Base-by-base conservation (phyloP, 1,140 invertebrate species). In the Drosophila pallidifrons region DNA sequence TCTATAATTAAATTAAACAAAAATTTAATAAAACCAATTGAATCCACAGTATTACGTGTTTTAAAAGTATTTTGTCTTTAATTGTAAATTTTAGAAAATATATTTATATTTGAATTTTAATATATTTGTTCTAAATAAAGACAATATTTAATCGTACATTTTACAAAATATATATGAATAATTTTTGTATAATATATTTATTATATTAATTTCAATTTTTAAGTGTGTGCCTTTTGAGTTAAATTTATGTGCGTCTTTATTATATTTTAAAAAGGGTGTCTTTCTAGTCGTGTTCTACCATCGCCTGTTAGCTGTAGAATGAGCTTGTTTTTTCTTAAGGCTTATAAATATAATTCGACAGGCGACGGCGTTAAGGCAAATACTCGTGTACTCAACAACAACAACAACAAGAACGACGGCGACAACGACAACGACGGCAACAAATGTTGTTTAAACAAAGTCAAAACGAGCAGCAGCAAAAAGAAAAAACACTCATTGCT, bases 321-420 rank as follows among this genome's bases (percentile, higher is more conserved):
- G 20, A 38, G 28, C 43, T 66, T 65, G 38, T 15, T 61, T 15
- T 52, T 45, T 46, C 5, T 52, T 35, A 47, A 52, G 61, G 66
- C 82, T 86, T 85, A 81, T 85, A 86, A 85, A 81, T 78, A 85
- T 85, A 85, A 85, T 85, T 85, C 78, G 82, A 75, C 82, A 81
- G 81, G 63, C 77, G 67, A 77, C 63, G 57, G 52, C 41, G 64
- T 74, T 68, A 75, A 80, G 81, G 61, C 65, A 76, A 80, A 83
- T 74, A 69, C 57, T 54, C 68, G 77, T 82, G 77, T 81, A 77
- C 77, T 59, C 60, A 68, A 47, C 70, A 60, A 30, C 30, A 60
- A 54, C 25, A 59, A 57, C 7, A 38, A 38, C 1, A 3, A 38
- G 28, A 32, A 10, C 43, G 60, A 47, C 35, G 28, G 8, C 30